Evolutionary conservation across 2,888 invertebrate species (phyloP).

Genomic region (Bugula neritina): DNA sequence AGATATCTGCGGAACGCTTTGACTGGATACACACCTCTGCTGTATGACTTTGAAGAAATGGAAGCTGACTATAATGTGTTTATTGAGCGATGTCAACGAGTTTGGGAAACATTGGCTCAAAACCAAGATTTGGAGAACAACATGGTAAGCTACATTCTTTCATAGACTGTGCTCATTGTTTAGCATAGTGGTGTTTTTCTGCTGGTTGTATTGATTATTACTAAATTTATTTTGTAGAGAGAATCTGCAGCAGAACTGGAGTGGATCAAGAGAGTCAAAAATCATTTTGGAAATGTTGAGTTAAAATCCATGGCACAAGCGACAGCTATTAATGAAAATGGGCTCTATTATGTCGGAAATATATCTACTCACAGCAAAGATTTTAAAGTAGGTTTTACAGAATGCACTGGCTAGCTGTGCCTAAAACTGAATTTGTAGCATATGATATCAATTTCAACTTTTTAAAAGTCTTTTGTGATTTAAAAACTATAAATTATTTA

Average conservation of each 20-base stretch:
- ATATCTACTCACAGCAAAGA: conserved; percentile 16
- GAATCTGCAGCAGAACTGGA: conserved; percentile 37
- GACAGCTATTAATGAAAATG: conserved; percentile 39
- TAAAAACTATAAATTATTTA: too few relatives aligned
- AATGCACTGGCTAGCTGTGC: too few relatives aligned
- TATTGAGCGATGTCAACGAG: conserved; percentile 36
- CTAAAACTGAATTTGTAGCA: too few relatives aligned
- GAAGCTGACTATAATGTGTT: conserved; percentile 35
- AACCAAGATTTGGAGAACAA: conserved; percentile 40
- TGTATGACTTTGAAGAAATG: conserved; percentile 36
- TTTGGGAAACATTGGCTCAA: conserved; percentile 39
- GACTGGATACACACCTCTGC: conserved; percentile 45
- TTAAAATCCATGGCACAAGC: conserved; percentile 41
- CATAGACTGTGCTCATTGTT: too few relatives aligned
- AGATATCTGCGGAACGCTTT: conserved; percentile 43
- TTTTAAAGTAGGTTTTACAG: neutral
- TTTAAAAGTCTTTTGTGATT: too few relatives aligned
- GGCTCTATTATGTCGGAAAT: conserved; percentile 33
- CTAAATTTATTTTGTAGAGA: conserved; percentile 32
- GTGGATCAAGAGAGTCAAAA: conserved; percentile 40
- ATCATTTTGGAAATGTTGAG: conserved; percentile 44
- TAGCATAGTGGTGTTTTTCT: too few relatives aligned
- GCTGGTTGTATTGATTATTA: too few relatives aligned
- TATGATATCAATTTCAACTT: too few relatives aligned
- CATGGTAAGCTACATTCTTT: too few relatives aligned